Base-by-base conservation (phyloP, 1,140 invertebrate species). In the Drosophila littoralis region DNA sequence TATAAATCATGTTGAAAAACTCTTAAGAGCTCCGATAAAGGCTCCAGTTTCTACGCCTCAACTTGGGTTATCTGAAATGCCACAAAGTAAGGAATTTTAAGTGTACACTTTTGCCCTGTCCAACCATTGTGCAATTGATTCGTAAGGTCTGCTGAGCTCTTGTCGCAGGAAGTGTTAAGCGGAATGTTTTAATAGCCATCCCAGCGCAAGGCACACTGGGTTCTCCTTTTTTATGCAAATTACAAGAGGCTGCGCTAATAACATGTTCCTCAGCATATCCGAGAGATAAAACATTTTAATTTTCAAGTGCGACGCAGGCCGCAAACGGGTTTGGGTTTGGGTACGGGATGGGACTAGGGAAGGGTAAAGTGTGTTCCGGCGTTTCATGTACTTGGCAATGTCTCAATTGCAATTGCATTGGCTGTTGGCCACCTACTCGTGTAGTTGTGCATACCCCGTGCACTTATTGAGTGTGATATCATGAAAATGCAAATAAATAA, bases 161-260 rank as follows among this genome's bases (percentile, higher is more conserved):
- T 89, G 84, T 89, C 80, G 85, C 84, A 84, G 84, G 80, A 89
- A 89, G 84, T 89, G 84, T 89, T 89, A 89, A 89, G 67, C 81
- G 84, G 80, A 89, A 89, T 89, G 84, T 89, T 84, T 89, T 89
- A 89, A 89, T 89, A 80, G 80, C 72, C 43, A 40, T 42, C 51
- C 28, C 64, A 48, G 32, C 69, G 59, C 55, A 76, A 69, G 82
- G 66, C 73, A 75, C 65, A 48, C 75, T 67, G 38, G 51, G 33
- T 55, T 66, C 59, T 73, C 59, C 58, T 68, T 78, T 60, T 65
- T 78, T 89, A 89, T 89, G 84, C 80, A 89, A 89, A 89, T 89
- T 89, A 84, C 77, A 78, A 73, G 75, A 89, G 75, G 69, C 82
- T 81, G 66, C 60, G 77, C 77, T 89, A 89, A 89, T 89, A 89